Base-by-base conservation (phyloP, 2,797 vertebrate species). In the Poeciliopsis presidionis region DNA sequence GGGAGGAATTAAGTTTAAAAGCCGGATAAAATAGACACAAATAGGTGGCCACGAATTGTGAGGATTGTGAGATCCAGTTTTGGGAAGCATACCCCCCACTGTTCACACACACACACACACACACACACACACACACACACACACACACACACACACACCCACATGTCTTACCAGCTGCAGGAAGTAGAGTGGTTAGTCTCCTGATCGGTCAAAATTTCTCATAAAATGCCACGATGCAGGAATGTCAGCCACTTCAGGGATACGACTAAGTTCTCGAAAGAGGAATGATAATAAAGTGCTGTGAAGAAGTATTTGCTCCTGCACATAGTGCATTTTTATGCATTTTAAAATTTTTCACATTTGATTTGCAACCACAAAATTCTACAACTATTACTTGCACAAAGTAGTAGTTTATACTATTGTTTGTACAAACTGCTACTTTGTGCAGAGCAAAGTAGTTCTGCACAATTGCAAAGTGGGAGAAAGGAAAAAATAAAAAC, bases 1-100 rank as follows among this genome's bases (percentile, higher is more conserved):
- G 67, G 76, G 72, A 74, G 57, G 72, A 90, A 89, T 81, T 81
- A 79, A 61, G n/a, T 75, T 73, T 59, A 85, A 83, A 72, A 49
- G 69, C 47, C 71, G 70, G 73, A 81, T 72, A 69, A 74, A 80
- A 87, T 25, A 70, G 82, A 87, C 72, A 39, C 57, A 83, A 72
- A 76, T 47, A 79, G 84, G 74, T 85, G 84, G 82, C 80, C 72
- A 0, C 11, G 39, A 59, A 74, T 79, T 51, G 36, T 72, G 13
- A 36, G 30, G 80, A 82, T 3, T 46, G n/a, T n/a, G n/a, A 78
- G 12, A 69, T 77, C 33, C 25, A 6, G 13, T 45, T 83, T 86
- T 75, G 41, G 69, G 65, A 81, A 77, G 75, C 61, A 80, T 73
- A 63, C 65, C 65, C 73, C 81, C 70, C 61, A 36, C 75, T 73